Evolutionary conservation across 2,888 invertebrate genomes (phyloP), one percentile per base, ranked within the genome.

Genomic region (Dorcus parallelipipedus): DNA sequence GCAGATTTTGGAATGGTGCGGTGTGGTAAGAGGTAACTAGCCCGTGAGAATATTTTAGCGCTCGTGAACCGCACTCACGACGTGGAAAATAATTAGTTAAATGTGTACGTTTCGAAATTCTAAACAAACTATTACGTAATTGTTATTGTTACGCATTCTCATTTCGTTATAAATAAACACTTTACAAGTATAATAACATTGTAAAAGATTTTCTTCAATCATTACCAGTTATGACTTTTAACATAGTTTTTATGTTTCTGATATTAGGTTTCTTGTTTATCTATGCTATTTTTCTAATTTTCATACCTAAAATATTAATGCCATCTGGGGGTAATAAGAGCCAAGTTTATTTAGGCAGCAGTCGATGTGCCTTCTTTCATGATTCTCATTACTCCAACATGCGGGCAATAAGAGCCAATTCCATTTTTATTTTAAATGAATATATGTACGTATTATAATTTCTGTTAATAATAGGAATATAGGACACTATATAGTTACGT

Each of bases 1-100:
- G 56, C 56, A 56, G 56, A 56, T 52, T 56, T 56, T 45, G 10
- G 42, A 33, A 33, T 33, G 26, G 26, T 33, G 26, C 26, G 45
- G 45, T 10, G 9, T 8, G 9, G 45, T 45, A 10, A 10, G 45
- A 45, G 45, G 45, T 45, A 10, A 45, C 20, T 20, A 45, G 23
- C 20, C 45, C 45, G 45, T 45, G 45, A 45, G 45, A 45, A 45
- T 45, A 45, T 45, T 45, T 41, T 45, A 20, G 45, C 45, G 45
- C 23, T 3, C 23, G 23, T 17, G 23, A 17, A 45, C 17, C 17
- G 45, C 23, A 45, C 17, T 45, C 20, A 45, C 17, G 23, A 45
- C 20, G 45, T 17, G 9, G 9, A 41, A 14, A 45, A 45, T 17
- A 45, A 45, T 45, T 20, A 45, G 17, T 17, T 20, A 20, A 20